phyloP scores from a whole-genome alignment of 2,113 vertebrate species.

The Castor canadensis region DNA sequence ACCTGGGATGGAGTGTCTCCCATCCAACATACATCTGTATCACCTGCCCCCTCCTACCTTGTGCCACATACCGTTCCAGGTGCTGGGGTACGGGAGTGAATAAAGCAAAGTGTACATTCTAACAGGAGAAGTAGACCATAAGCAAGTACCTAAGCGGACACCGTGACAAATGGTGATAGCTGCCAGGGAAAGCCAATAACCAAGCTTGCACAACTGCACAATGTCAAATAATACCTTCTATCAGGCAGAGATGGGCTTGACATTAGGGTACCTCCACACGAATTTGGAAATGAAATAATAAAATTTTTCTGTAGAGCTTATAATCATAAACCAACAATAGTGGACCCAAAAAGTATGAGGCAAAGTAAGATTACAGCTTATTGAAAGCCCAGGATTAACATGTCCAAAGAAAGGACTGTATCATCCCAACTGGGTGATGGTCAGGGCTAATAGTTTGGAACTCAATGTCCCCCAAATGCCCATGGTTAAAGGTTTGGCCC shows the following conservation, averaged over 20 bases:
- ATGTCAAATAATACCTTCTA: background rate
- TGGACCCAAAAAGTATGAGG: background rate
- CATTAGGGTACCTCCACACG: background rate
- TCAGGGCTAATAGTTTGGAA: background rate
- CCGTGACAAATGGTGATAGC: background rate
- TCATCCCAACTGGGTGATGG: background rate
- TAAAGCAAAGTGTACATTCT: background rate
- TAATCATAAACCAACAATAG: background rate
- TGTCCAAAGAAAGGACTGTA: background rate
- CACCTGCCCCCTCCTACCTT: background rate
- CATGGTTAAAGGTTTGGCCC: background rate
- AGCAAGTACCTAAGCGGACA: background rate
- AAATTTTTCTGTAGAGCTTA: background rate
- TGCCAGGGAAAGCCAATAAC: background rate
- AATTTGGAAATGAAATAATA: background rate
- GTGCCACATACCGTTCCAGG: background rate
- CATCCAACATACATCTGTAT: background rate
- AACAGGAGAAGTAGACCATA: background rate
- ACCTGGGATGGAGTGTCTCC: background rate
- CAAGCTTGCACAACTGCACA: background rate
- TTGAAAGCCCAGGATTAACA: background rate
- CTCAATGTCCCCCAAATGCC: background rate
- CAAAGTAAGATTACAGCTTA: background rate
- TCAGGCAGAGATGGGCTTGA: background rate
- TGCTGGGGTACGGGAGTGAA: background rate